phyloP scores from a whole-genome alignment of 30 jellyfish, hydroid and myxozoan genomes.

The Aurelia coerulea region DNA sequence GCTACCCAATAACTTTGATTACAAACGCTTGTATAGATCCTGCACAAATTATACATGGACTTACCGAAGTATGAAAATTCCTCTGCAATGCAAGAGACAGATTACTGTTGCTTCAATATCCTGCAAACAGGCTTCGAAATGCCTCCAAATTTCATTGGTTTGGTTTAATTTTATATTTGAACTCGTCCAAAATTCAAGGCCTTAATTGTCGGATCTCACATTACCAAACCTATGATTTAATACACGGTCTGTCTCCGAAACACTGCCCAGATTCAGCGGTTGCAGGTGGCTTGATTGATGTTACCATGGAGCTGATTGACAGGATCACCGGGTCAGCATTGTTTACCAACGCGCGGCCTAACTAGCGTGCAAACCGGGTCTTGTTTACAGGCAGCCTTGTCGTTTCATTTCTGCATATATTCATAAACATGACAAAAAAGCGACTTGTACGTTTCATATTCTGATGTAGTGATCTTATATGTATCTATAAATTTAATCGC shows the following conservation, averaged over 20 bases:
- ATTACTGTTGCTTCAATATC: background rate
- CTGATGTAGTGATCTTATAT: no score
- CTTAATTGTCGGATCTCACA: constrained; percentile 23
- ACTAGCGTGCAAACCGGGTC: constrained; percentile 44
- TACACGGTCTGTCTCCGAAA: constrained; percentile 47
- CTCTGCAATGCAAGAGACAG: no score
- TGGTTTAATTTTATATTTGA: background rate
- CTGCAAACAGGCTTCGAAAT: constrained; percentile 2
- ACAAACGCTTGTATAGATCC: no score
- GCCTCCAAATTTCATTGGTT: constrained; percentile 3
- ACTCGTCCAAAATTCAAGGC: background rate
- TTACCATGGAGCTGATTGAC: constrained; percentile 37
- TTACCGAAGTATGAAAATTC: no score
- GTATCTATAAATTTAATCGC: no score
- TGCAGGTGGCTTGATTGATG: constrained; percentile 65
- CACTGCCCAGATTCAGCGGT: constrained; percentile 65
- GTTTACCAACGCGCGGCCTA: constrained; percentile 32
- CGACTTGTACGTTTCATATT: no score
- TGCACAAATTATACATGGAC: no score
- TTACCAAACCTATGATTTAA: constrained; percentile 70
- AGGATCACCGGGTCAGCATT: constrained; percentile 73
- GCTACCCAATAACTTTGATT: no score
- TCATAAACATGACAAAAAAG: constrained; percentile 10
- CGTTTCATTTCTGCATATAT: constrained; percentile 5
- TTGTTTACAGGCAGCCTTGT: no score